These are phyloP conservation scores for Steromphala cineraria DNA, from an alignment of 2,888 invertebrate genomes.

Conservation along the genomic window DNA sequence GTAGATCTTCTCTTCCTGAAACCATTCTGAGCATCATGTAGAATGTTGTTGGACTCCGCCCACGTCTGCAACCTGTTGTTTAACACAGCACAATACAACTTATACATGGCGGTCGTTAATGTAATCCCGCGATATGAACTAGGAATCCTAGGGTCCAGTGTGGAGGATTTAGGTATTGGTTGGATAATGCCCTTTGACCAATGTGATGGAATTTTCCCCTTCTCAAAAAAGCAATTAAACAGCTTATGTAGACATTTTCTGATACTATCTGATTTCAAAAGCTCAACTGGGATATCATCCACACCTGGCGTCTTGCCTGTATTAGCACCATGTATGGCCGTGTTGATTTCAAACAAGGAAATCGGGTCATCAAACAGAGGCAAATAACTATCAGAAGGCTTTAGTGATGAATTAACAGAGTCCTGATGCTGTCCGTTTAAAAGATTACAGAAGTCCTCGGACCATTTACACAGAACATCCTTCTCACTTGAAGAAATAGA, in stretches of 20 bases:
- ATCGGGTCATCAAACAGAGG: not conserved
- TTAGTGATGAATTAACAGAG: no score
- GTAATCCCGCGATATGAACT: not conserved
- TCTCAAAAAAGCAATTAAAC: not conserved
- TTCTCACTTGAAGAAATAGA: not conserved
- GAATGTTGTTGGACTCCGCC: not conserved
- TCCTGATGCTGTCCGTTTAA: not conserved
- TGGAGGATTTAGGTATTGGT: not conserved
- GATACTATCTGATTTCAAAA: not conserved
- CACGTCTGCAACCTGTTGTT: not conserved
- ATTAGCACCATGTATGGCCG: not conserved
- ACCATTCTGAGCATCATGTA: constrained; percentile 6
- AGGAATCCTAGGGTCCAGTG: not conserved
- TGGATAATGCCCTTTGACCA: not conserved
- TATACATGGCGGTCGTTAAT: not conserved
- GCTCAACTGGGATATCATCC: not conserved
- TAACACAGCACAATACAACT: not conserved
- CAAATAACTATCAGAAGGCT: not conserved
- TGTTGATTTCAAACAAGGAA: not conserved
- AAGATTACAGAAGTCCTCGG: not conserved
- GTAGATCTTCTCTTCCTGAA: not conserved
- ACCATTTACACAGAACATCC: not conserved
- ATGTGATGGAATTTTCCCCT: not conserved
- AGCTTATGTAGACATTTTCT: not conserved
- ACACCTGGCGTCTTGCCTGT: not conserved